Evolutionary conservation across 2,888 invertebrate species (phyloP).

Genomic region (Griposia aprilina): DNA sequence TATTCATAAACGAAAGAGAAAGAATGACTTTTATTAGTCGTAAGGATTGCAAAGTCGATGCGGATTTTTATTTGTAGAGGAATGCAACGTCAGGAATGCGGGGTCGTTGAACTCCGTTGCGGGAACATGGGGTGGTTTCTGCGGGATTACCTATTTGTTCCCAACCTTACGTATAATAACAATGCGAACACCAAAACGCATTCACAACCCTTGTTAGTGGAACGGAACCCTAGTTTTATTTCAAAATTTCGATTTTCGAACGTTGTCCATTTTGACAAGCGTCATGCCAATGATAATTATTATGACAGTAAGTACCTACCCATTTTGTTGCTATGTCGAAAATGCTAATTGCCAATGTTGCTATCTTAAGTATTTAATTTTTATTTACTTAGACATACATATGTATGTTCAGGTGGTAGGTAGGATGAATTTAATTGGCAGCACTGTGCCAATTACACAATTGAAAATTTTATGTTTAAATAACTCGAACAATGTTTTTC

Average conservation of each 20-base stretch:
- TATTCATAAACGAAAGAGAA: conserved; percentile 67
- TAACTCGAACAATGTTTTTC: conserved; percentile 29
- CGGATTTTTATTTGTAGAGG: conserved; percentile 76
- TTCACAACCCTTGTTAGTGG: conserved; percentile 63
- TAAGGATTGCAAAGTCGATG: conserved; percentile 65
- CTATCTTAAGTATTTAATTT: conserved; percentile 26
- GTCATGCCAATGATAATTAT: conserved; percentile 7
- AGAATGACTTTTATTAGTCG: conserved; percentile 68
- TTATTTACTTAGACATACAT: conserved; percentile 15
- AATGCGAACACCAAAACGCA: conserved; percentile 67
- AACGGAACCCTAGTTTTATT: conserved; percentile 51
- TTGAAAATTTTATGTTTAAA: conserved; percentile 16
- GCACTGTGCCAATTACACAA: conserved; percentile 36
- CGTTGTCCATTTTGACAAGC: conserved; percentile 42
- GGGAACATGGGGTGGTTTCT: conserved; percentile 77
- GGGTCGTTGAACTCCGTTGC: conserved; percentile 78
- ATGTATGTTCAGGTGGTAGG: conserved; percentile 54
- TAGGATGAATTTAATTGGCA: conserved; percentile 45
- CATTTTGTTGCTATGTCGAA: conserved; percentile 36
- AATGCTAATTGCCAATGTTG: conserved; percentile 31
- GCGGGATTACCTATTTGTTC: conserved; percentile 75
- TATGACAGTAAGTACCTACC: background rate
- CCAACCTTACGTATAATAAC: conserved; percentile 69
- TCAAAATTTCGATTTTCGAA: conserved; percentile 35
- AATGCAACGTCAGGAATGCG: conserved; percentile 79